Evolutionary conservation across 2,113 vertebrate species (phyloP), one percentile per base, ranked within the genome.

Genomic region (Tapirus terrestris): DNA sequence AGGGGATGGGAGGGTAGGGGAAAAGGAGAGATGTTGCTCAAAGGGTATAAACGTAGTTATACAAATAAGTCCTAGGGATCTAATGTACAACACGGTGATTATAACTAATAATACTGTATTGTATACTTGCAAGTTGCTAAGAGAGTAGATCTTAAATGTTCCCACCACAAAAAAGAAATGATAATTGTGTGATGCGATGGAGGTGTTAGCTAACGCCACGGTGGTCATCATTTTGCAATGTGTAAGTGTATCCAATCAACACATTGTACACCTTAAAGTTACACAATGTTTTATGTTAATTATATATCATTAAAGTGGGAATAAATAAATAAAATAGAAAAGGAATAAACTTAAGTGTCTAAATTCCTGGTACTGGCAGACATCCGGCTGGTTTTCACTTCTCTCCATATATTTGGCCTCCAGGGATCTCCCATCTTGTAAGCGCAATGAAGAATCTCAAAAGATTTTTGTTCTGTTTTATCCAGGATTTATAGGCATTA

Each of bases 391-490:
- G 4, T 60, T 83, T 70, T 93, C 4, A 68, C 17, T 86, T 20
- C 48, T 18, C 53, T 91, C 43, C 14, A 39, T 31, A 25, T 94
- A 93, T 94, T 93, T 73, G 27, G 18, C 36, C 48, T 36, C 85
- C 61, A 31, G 60, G 45, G 43, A 60, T 60, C 68, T 81, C 6
- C 48, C 11, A 93, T 87, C 56, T 86, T 90, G 0, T 61, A 94
- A 97, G 27, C 56, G 5, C 70, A 84, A 95, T 81, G 21, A 79
- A 39, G 16, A 61, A 27, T 81, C 89, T 85, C 75, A 51, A 95
- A 95, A 92, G 13, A 67, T 39, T 96, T 65, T 88, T 96, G 33
- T 81, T 76, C 13, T 53, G n/a, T 73, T 94, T 91, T 79, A 85
- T 58, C n/a, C 11, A 81, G 48, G 27, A 97, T 68, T 96, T 86